A percentile compares a stretch with the other conserved stretches of the same genome.
These are phyloP conservation scores for Drosophila triauraria DNA, from an alignment of 1,140 invertebrate genomes.

Conservation along the genomic window DNA sequence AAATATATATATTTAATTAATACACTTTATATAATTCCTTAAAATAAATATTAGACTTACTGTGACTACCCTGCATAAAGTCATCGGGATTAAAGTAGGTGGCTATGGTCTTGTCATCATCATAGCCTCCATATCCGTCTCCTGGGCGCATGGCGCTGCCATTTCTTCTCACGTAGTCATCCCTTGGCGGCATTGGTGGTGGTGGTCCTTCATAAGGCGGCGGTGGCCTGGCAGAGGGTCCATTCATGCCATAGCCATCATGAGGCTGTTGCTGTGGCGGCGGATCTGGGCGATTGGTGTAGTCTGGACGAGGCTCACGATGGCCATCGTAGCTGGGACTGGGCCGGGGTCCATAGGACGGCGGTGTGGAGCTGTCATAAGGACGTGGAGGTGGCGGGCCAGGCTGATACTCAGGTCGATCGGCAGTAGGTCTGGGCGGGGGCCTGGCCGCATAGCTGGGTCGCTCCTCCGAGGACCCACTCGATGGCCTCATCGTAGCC, in stretches of 20 bases:
- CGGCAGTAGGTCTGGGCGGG: conserved; percentile 38
- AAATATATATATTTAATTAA: too few relatives aligned
- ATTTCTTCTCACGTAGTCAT: conserved; percentile 76
- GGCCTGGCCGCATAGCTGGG: conserved; percentile 58
- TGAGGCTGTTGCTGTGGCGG: conserved; percentile 41
- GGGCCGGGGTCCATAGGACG: conserved; percentile 58
- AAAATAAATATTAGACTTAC: conserved; percentile 29
- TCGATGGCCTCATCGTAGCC: conserved; percentile 59
- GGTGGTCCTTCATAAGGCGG: conserved; percentile 41
- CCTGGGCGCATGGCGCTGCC: conserved; percentile 62
- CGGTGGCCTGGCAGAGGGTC: conserved; percentile 48
- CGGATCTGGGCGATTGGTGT: conserved; percentile 78
- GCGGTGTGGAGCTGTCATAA: conserved; percentile 48
- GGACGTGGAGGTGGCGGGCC: conserved; percentile 44
- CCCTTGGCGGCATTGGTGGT: conserved; percentile 34
- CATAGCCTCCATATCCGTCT: conserved; percentile 62
- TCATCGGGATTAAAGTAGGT: conserved; percentile 84
- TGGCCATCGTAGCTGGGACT: conserved; percentile 53
- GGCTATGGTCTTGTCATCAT: conserved; percentile 81
- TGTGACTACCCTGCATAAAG: conserved; percentile 64
- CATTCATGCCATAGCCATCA: conserved; percentile 44
- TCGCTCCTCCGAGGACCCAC: conserved; percentile 41
- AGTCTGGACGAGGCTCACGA: conserved; percentile 70
- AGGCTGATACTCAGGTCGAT: conserved; percentile 43
- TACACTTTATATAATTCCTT: too few relatives aligned